Evolutionary conservation across 2,888 invertebrate species (phyloP).

Genomic region (Coenonympha glycerion): DNA sequence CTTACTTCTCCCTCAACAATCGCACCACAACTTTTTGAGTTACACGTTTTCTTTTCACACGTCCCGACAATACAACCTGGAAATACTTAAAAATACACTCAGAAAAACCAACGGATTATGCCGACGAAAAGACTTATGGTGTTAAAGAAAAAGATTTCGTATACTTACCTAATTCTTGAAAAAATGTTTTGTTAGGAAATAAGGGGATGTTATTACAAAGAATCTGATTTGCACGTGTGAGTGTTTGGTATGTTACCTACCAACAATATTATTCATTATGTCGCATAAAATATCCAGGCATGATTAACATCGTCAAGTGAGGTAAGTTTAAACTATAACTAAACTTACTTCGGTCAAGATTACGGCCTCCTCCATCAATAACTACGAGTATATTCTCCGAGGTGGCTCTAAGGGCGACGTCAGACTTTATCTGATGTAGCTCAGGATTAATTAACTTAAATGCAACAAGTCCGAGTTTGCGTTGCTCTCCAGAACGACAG

Average conservation of each 20-base stretch:
- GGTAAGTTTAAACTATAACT: slow-evolving; percentile 10
- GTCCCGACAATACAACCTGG: slow-evolving; percentile 20
- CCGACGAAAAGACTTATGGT: not conserved
- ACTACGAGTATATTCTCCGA: slow-evolving; percentile 38
- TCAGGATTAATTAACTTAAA: slow-evolving; percentile 72
- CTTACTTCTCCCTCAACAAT: slow-evolving; percentile 32
- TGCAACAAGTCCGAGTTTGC: slow-evolving; percentile 74
- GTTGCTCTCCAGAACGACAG: slow-evolving; percentile 62
- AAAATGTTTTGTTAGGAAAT: not conserved
- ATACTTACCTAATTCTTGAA: not conserved
- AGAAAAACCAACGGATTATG: slow-evolving; percentile 4
- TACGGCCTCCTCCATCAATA: slow-evolving; percentile 31
- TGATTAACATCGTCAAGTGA: not conserved
- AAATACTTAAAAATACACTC: slow-evolving; percentile 4
- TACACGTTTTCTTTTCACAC: slow-evolving; percentile 33
- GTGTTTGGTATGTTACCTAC: too few relatives aligned
- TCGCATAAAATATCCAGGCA: not conserved
- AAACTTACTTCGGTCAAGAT: slow-evolving; percentile 26
- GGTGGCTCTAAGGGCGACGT: slow-evolving; percentile 44
- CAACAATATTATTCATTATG: too few relatives aligned
- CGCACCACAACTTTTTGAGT: slow-evolving; percentile 40
- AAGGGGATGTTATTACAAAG: not conserved
- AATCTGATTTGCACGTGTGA: not conserved
- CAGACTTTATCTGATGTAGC: slow-evolving; percentile 64
- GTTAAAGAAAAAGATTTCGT: slow-evolving; percentile 5